Conservation (phyloP, 2,888 invertebrate species). For the Trileptium ribeirensis region DNA sequence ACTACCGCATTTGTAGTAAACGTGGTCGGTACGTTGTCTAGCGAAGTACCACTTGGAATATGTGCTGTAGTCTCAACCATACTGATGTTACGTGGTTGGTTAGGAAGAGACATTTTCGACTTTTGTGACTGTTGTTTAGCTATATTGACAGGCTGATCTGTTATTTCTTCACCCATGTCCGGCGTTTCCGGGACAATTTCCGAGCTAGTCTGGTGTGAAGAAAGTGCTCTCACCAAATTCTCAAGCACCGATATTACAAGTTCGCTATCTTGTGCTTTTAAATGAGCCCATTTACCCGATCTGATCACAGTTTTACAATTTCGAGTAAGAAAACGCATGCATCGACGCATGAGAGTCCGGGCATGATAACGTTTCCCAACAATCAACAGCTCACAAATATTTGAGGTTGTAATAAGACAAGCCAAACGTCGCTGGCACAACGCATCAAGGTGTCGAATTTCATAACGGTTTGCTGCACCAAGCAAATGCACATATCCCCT, state of each 20-base stretch:
- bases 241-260: constrained; percentile 4
- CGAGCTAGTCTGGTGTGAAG: neutral
- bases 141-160: neutral
- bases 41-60: too few species aligned
- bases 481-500: constrained; percentile 2
- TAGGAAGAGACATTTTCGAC: neutral
- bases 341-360: neutral
- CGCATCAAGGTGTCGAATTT: neutral
- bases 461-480: constrained; percentile 9
- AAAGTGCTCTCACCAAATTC: constrained; percentile 8
- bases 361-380: neutral
- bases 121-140: neutral
- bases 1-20: too few species aligned
- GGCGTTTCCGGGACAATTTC: neutral
- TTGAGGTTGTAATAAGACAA: neutral
- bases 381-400: constrained; percentile 14
- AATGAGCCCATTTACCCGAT: constrained; percentile 8
- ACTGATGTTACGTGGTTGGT: neutral
- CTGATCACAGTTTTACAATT: neutral
- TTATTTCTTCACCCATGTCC: neutral
- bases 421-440: constrained; percentile 7
- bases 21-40: too few species aligned
- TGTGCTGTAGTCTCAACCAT: neutral
- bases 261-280: constrained; percentile 9
- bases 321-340: constrained; percentile 6